These are phyloP conservation scores for Champsocephalus esox DNA, from an alignment of 2,797 vertebrate genomes.

Conservation along the genomic window DNA sequence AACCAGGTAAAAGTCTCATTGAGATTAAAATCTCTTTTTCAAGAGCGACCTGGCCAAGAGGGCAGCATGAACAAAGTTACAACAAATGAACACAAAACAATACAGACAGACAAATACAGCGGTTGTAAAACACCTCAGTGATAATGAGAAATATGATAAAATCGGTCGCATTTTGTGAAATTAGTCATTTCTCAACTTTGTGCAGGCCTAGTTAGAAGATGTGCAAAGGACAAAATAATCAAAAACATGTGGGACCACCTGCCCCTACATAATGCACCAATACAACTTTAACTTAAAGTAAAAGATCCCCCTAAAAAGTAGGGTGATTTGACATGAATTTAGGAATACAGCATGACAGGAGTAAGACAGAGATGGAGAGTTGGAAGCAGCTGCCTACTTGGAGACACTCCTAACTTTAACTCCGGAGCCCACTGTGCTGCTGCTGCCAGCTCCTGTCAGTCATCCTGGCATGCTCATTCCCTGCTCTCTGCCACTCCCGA, in stretches of 20 bases:
- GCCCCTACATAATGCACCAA: background rate
- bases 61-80: no score
- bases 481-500: constrained; percentile 71
- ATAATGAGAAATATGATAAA: no score
- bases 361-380: constrained; percentile 59
- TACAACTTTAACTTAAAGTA: constrained; percentile 33
- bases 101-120: no score
- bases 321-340: constrained; percentile 31
- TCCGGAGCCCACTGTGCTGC: constrained; percentile 75
- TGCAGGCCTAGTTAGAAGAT: background rate
- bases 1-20: no score
- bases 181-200: no score
- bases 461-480: constrained; percentile 77
- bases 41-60: no score
- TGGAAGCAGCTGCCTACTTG: constrained; percentile 67
- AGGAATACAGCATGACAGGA: constrained; percentile 61
- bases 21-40: no score
- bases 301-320: constrained; percentile 25
- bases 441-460: constrained; percentile 77
- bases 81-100: no score
- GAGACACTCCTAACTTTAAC: constrained; percentile 76
- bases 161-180: no score
- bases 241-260: background rate
- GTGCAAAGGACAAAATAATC: background rate
- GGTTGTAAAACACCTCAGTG: no score